Percentiles rank a stretch among this genome's conserved stretches.
Evolutionary conservation across 2,797 vertebrate genomes (phyloP).

Genomic region (Onychomys arenicola): DNA sequence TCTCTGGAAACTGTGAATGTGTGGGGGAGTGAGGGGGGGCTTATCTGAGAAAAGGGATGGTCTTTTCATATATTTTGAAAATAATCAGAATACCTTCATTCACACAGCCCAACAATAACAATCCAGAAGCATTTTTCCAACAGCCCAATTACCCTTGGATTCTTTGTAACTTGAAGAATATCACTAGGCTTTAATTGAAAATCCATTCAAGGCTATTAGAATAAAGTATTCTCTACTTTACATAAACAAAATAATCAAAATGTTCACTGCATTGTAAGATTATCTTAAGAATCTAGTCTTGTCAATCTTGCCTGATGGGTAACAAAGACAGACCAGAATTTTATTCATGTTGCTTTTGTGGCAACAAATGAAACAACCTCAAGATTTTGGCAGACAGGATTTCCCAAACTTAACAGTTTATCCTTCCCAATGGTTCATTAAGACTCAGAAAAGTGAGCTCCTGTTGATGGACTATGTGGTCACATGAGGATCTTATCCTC

Average conservation of each 20-base stretch:
- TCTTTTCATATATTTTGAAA: background rate
- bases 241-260: slow-evolving; percentile 42
- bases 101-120: background rate
- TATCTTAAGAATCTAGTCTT: background rate
- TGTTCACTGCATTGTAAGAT: background rate
- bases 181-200: background rate
- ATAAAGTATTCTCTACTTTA: background rate
- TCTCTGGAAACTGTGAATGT: background rate
- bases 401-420: background rate
- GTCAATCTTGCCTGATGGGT: background rate
- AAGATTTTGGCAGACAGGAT: background rate
- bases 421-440: background rate
- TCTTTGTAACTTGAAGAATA: background rate
- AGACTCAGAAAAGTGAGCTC: background rate
- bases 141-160: background rate
- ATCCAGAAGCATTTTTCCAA: background rate
- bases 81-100: background rate
- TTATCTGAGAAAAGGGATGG: background rate
- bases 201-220: background rate
- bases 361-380: background rate
- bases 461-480: background rate
- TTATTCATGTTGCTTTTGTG: background rate
- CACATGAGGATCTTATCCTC: background rate
- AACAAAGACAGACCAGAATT: background rate
- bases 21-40: rapidly evolving